These are phyloP conservation scores for Ibycter americanus DNA, from an alignment of 2,797 vertebrate species.

Conservation along the genomic window DNA sequence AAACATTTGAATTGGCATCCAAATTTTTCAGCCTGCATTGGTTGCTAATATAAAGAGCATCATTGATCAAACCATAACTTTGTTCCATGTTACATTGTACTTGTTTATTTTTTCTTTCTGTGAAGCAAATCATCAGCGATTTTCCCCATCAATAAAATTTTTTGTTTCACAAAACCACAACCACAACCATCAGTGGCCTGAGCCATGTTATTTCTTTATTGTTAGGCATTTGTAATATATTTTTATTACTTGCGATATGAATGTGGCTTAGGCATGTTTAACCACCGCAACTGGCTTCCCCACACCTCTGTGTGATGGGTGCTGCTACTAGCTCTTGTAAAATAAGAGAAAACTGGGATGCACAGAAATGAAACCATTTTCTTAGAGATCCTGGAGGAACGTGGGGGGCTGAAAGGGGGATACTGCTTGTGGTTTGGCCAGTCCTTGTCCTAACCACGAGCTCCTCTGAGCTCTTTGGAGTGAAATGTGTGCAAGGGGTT, in stretches of 20 bases:
- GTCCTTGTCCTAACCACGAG: neutral
- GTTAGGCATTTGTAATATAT: slow-evolving; percentile 51
- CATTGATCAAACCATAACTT: neutral
- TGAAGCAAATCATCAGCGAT: slow-evolving; percentile 58
- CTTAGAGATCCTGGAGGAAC: neutral
- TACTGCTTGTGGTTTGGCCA: slow-evolving; percentile 17
- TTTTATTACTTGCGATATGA: slow-evolving; percentile 43
- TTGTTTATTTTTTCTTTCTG: slow-evolving; percentile 57
- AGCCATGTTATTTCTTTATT: slow-evolving; percentile 63
- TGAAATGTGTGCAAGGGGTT: neutral
- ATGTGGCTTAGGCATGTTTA: slow-evolving; percentile 4
- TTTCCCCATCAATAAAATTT: slow-evolving; percentile 51
- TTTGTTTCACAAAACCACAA: slow-evolving; percentile 60
- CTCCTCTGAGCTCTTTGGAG: neutral
- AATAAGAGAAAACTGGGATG: neutral
- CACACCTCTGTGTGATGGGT: neutral
- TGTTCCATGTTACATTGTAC: neutral
- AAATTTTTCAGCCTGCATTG: neutral
- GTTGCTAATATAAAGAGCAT: neutral
- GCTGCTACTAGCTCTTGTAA: neutral
- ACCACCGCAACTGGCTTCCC: neutral
- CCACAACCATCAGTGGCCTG: slow-evolving; percentile 50
- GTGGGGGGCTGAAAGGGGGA: slow-evolving; percentile 15
- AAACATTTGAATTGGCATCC: neutral
- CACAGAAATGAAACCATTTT: neutral